Conservation (phyloP, 1,140 invertebrate genomes). For the Zophobas morio region DNA sequence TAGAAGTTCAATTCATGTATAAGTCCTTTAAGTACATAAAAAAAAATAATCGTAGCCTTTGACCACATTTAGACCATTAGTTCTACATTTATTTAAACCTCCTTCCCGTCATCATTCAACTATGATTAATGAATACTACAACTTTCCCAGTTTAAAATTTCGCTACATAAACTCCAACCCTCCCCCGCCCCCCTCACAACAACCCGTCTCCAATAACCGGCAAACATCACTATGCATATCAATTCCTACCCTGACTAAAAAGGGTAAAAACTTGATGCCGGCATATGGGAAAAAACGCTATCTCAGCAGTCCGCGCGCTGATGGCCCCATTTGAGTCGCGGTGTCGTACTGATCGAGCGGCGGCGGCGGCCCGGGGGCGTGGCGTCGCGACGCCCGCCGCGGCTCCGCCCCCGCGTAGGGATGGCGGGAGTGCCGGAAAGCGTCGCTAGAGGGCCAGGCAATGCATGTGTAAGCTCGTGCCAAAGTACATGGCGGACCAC, state of each 20-base stretch:
- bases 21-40: too few species aligned
- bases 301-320: conserved; percentile 33
- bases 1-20: too few species aligned
- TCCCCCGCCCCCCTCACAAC: too few species aligned
- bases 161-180: too few species aligned
- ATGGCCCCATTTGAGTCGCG: conserved; percentile 24
- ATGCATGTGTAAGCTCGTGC: conserved; percentile 46
- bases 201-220: neutral
- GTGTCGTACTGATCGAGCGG: conserved; percentile 27
- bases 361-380: conserved; percentile 1
- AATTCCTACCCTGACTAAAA: conserved; percentile 7
- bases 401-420: conserved; percentile 31
- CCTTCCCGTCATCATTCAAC: too few species aligned
- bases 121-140: too few species aligned
- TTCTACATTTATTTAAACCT: too few species aligned
- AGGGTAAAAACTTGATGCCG: conserved; percentile 16
- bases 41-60: too few species aligned
- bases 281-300: conserved; percentile 35
- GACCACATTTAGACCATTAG: too few species aligned
- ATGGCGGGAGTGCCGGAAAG: conserved; percentile 51
- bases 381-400: conserved; percentile 37
- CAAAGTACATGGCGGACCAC: conserved; percentile 55
- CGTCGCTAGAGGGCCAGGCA: conserved; percentile 52
- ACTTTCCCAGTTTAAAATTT: too few species aligned
- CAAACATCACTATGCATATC: conserved; percentile 18